These are phyloP conservation scores for Numida meleagris DNA, from an alignment of 2,113 vertebrate species.

Conservation along the genomic window DNA sequence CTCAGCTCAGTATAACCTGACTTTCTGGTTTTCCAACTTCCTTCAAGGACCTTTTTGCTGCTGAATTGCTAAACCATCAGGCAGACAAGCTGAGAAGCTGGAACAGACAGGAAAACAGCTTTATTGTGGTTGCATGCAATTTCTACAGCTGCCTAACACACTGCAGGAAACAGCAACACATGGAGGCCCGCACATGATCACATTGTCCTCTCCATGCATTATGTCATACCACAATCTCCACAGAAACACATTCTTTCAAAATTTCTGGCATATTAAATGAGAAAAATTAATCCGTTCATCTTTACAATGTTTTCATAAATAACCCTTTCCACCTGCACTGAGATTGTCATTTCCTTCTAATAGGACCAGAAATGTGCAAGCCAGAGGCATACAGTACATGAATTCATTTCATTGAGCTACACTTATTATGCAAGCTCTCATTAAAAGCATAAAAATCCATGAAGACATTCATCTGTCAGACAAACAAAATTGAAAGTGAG, in stretches of 20 bases:
- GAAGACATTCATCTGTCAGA: neutral
- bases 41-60: neutral
- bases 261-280: neutral
- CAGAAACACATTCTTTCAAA: neutral
- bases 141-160: neutral
- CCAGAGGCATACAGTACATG: neutral
- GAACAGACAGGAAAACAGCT: neutral
- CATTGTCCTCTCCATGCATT: neutral
- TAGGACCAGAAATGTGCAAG: neutral
- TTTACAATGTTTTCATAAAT: neutral
- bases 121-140: neutral
- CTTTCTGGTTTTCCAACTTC: neutral
- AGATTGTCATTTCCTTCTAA: neutral
- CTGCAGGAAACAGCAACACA: neutral
- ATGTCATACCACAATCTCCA: neutral
- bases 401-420: neutral
- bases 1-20: neutral
- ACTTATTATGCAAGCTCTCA: neutral
- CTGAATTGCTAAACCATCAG: neutral
- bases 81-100: neutral
- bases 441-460: neutral
- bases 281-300: neutral
- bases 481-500: neutral
- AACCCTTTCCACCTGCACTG: neutral
- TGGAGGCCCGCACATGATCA: neutral